Conservation (phyloP, 2,888 invertebrate genomes). For the Hydropsyche betteni region DNA sequence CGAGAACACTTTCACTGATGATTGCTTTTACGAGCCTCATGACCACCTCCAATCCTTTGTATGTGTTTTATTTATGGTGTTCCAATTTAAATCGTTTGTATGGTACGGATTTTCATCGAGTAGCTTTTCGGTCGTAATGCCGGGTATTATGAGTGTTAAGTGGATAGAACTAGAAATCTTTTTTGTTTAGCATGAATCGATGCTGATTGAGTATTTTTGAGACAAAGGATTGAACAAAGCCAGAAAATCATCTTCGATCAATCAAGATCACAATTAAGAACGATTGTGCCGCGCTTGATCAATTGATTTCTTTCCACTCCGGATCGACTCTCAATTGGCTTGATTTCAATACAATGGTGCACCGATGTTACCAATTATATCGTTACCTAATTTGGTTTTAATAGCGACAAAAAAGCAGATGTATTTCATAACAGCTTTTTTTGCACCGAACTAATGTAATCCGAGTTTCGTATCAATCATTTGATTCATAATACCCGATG, state of each 20-base stretch:
- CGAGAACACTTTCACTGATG: slow-evolving; percentile 50
- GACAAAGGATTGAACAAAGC: slow-evolving; percentile 17
- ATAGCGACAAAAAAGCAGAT: slow-evolving; percentile 24
- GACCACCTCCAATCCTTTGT: not conserved
- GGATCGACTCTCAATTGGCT: slow-evolving; percentile 28
- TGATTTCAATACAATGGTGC: slow-evolving; percentile 25
- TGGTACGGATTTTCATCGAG: not conserved
- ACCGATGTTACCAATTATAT: slow-evolving; percentile 29
- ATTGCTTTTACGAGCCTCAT: slow-evolving; percentile 35
- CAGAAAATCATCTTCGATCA: slow-evolving; percentile 24
- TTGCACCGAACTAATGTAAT: not conserved
- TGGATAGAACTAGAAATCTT: not conserved
- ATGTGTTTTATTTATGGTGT: not conserved
- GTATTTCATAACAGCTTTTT: slow-evolving; percentile 15
- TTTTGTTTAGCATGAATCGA: slow-evolving; percentile 31
- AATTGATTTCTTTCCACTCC: slow-evolving; percentile 21
- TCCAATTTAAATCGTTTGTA: slow-evolving; percentile 1
- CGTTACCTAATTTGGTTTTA: slow-evolving; percentile 32
- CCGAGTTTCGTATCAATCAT: slow-evolving; percentile 17
- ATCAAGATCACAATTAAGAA: slow-evolving; percentile 34
- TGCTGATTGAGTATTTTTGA: slow-evolving; percentile 29
- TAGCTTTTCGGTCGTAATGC: too few species aligned
- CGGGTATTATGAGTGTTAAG: not conserved
- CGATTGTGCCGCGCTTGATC: slow-evolving; percentile 32
- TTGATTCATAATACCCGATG: not conserved